phyloP scores from a whole-genome alignment of 2,797 vertebrate species.

The Myotis vivesi region DNA sequence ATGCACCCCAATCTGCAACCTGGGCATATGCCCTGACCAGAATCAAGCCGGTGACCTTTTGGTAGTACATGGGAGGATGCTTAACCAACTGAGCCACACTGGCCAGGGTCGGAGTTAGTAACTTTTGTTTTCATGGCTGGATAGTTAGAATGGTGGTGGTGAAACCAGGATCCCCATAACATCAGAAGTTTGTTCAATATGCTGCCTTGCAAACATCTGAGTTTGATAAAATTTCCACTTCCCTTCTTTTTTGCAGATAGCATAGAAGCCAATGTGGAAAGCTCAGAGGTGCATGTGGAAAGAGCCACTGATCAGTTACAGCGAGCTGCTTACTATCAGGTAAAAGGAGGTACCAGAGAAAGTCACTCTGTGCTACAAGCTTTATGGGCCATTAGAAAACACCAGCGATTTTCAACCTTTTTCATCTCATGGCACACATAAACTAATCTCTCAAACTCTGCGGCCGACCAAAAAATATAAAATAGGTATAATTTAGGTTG shows the following conservation, averaged over 20 bases:
- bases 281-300: constrained; percentile 95
- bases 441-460: not conserved
- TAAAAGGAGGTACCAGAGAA: constrained; percentile 76
- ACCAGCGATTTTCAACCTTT: not conserved
- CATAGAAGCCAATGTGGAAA: constrained; percentile 98
- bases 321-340: constrained; percentile 94
- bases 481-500: not conserved
- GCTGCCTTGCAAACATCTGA: constrained; percentile 14
- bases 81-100: not conserved
- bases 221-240: constrained; percentile 10
- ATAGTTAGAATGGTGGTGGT: not conserved
- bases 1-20: not conserved
- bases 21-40: not conserved
- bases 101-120: not conserved
- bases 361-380: not conserved
- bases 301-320: constrained; percentile 94
- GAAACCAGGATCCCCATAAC: not conserved
- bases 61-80: not conserved
- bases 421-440: not conserved
- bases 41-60: not conserved
- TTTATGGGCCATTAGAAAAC: not conserved
- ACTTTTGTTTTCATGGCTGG: constrained; percentile 12
- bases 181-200: not conserved
- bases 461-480: not conserved
- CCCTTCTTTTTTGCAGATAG: constrained; percentile 87